Conservation (phyloP, 2,113 vertebrate genomes). For the Callionymus lyra region DNA sequence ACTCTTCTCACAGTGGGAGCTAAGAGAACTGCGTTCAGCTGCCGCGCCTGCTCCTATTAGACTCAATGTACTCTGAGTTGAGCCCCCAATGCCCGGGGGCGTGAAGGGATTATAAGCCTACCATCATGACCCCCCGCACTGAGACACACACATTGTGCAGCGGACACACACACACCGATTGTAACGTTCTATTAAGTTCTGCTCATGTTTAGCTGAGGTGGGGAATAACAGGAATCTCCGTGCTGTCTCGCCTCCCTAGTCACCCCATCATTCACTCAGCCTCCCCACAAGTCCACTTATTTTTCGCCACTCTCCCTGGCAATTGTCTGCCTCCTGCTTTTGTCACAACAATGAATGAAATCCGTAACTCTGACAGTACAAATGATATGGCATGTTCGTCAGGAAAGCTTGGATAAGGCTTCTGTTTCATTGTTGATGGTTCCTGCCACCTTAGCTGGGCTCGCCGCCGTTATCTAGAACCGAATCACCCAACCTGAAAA, state of each 20-base stretch:
- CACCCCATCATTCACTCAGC: slow-evolving; percentile 56
- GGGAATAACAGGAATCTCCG: slow-evolving; percentile 39
- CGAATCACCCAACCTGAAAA: slow-evolving; percentile 19
- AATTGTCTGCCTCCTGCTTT: slow-evolving; percentile 48
- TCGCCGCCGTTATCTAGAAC: slow-evolving; percentile 4
- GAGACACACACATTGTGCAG: slow-evolving; percentile 28
- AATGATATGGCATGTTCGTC: slow-evolving; percentile 49
- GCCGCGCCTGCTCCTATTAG: slow-evolving; percentile 62
- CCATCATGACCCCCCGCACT: slow-evolving; percentile 35
- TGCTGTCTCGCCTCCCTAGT: slow-evolving; percentile 44
- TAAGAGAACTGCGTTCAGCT: slow-evolving; percentile 43
- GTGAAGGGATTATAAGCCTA: slow-evolving; percentile 52
- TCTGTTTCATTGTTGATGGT: slow-evolving; percentile 24
- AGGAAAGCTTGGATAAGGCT: slow-evolving; percentile 12
- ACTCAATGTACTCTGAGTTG: slow-evolving; percentile 59
- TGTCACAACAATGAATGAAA: slow-evolving; percentile 49
- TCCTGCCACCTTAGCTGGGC: slow-evolving; percentile 11
- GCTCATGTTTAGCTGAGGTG: slow-evolving; percentile 39
- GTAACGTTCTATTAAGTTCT: slow-evolving; percentile 47
- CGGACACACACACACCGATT: slow-evolving; percentile 14
- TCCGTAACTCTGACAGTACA: slow-evolving; percentile 61
- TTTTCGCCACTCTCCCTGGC: slow-evolving; percentile 11
- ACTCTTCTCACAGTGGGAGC: slow-evolving; percentile 58
- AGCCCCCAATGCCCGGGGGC: slow-evolving; percentile 57
- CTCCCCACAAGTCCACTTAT: slow-evolving; percentile 25